Percentiles rank a stretch among this genome's conserved stretches.
These are phyloP conservation scores for Spodoptera litura DNA, from an alignment of 1,140 invertebrate genomes.

Conservation along the genomic window DNA sequence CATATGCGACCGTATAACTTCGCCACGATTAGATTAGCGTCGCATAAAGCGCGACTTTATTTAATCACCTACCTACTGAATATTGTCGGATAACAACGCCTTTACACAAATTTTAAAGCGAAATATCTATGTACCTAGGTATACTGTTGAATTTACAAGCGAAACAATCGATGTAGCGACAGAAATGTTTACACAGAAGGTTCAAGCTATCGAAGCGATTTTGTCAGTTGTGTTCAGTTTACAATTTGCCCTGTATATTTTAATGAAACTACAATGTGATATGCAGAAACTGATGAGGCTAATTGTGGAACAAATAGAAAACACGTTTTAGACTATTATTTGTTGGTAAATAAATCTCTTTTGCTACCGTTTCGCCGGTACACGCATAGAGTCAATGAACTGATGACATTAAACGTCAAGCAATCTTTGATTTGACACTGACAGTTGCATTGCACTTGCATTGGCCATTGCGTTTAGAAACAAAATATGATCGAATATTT, in stretches of 20 bases:
- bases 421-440: constrained; percentile 26
- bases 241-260: not conserved
- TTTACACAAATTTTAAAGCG: constrained; percentile 51
- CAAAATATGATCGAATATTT: not conserved
- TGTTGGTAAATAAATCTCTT: constrained; percentile 8
- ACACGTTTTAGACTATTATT: not conserved
- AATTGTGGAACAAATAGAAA: not conserved
- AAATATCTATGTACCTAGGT: constrained; percentile 44
- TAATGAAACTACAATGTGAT: not conserved
- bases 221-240: constrained; percentile 47
- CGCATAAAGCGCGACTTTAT: constrained; percentile 49
- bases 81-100: constrained; percentile 58
- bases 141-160: constrained; percentile 61
- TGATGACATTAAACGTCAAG: constrained; percentile 5
- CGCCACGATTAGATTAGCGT: constrained; percentile 61
- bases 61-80: constrained; percentile 54
- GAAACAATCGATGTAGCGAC: constrained; percentile 70
- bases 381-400: not conserved
- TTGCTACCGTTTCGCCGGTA: not conserved
- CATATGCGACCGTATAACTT: constrained; percentile 57
- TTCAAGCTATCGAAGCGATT: constrained; percentile 49
- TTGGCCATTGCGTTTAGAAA: too few species aligned
- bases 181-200: constrained; percentile 63
- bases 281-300: too few species aligned
- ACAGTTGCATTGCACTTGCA: constrained; percentile 8